phyloP scores from a whole-genome alignment of 2,888 invertebrate genomes.

The Erannis defoliaria region DNA sequence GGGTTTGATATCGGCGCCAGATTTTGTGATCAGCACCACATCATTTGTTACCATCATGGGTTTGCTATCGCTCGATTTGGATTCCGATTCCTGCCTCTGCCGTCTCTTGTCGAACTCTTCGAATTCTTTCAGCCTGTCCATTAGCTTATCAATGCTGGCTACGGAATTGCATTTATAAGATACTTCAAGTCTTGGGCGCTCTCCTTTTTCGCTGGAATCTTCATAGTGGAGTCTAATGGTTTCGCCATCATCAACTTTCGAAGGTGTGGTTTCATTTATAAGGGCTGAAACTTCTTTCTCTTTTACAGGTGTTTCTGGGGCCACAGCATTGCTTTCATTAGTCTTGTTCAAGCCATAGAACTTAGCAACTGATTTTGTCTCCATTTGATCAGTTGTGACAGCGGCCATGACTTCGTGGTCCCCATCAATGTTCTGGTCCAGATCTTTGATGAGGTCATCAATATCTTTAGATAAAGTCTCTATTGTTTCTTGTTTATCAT shows the following conservation, averaged over 20 bases:
- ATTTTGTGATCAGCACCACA: conserved; percentile 81
- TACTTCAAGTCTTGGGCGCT: conserved; percentile 67
- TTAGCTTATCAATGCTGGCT: conserved; percentile 81
- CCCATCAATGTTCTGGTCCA: conserved; percentile 77
- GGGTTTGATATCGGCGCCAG: conserved; percentile 78
- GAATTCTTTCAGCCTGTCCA: conserved; percentile 82
- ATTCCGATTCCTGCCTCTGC: conserved; percentile 76
- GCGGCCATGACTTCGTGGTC: conserved; percentile 63
- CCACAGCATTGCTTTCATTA: conserved; percentile 67
- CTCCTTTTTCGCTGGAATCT: conserved; percentile 73
- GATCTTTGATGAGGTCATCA: conserved; percentile 77
- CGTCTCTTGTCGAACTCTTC: conserved; percentile 82
- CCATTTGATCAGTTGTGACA: conserved; percentile 57
- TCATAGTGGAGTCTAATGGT: conserved; percentile 81
- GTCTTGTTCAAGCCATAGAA: conserved; percentile 74
- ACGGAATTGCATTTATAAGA: conserved; percentile 73
- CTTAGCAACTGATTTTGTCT: conserved; percentile 71
- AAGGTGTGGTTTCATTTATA: conserved; percentile 72
- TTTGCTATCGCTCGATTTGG: conserved; percentile 70
- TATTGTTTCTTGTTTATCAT: conserved; percentile 75
- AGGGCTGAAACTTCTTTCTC: conserved; percentile 63
- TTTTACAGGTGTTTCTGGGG: conserved; percentile 75
- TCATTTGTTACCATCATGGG: conserved; percentile 81
- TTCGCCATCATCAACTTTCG: conserved; percentile 78
- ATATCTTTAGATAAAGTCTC: conserved; percentile 81